Percentiles rank a stretch among this genome's conserved stretches.
phyloP scores from a whole-genome alignment of 2,888 invertebrate genomes.

The Ennomos fuscantarius region DNA sequence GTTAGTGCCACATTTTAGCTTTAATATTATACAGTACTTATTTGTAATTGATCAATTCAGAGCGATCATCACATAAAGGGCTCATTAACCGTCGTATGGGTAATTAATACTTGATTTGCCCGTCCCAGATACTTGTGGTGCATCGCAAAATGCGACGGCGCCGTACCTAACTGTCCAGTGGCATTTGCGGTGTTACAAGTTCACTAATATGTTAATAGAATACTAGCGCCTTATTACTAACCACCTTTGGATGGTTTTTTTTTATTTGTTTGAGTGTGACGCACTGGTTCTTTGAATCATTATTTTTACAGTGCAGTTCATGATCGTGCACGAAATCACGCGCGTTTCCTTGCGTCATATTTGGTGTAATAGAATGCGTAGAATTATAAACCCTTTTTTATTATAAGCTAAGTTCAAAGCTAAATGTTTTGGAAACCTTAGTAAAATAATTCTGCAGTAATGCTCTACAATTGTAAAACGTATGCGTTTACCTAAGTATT shows the following conservation, averaged over 20 bases:
- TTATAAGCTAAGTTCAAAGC: too few species aligned
- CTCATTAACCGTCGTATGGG: slow-evolving; percentile 67
- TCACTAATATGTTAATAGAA: slow-evolving; percentile 39
- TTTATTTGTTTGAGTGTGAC: slow-evolving; percentile 26
- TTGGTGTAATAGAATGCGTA: slow-evolving; percentile 8
- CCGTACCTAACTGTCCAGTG: slow-evolving; percentile 78
- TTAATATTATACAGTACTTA: slow-evolving; percentile 23
- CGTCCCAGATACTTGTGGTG: slow-evolving; percentile 78
- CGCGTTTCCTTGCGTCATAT: slow-evolving; percentile 18
- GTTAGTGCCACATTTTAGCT: slow-evolving; percentile 11
- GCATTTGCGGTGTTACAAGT: slow-evolving; percentile 65
- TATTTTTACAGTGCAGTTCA: slow-evolving; percentile 12
- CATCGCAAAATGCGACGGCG: slow-evolving; percentile 78
- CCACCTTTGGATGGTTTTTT: slow-evolving; percentile 28
- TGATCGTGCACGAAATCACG: slow-evolving; percentile 22
- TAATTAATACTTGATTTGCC: slow-evolving; percentile 80
- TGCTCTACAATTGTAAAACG: neutral
- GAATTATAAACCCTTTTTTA: slow-evolving; percentile 4
- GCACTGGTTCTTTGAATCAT: slow-evolving; percentile 18
- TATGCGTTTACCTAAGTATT: neutral
- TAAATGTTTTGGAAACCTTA: neutral
- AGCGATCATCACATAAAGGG: slow-evolving; percentile 55
- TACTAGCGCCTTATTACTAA: slow-evolving; percentile 21
- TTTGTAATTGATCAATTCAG: slow-evolving; percentile 41
- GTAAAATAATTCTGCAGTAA: neutral